Evolutionary conservation across 2,113 vertebrate species (phyloP).

Genomic region (Ascaphus truei): DNA sequence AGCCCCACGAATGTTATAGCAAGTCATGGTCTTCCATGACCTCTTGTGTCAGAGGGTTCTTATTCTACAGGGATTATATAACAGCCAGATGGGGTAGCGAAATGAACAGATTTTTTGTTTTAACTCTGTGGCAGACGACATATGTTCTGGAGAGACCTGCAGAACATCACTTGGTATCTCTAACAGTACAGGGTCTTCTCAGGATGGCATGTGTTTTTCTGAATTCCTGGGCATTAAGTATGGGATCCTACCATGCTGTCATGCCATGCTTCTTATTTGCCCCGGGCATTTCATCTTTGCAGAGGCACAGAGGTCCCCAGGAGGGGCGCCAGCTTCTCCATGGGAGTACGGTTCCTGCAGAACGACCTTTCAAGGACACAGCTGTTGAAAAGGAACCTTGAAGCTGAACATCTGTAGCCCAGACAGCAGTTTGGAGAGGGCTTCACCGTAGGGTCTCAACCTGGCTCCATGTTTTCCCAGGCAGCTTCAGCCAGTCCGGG

Average conservation of each 20-base stretch:
- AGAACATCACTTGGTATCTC: conserved; percentile 1
- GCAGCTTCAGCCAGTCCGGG: not conserved
- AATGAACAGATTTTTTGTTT: conserved; percentile 9
- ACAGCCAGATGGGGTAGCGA: conserved; percentile 9
- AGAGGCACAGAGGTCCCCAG: not conserved
- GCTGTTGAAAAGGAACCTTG: conserved; percentile 29
- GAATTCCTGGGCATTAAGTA: not conserved
- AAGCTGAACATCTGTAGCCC: conserved; percentile 31
- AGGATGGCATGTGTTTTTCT: too few relatives aligned
- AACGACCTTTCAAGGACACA: conserved; percentile 11
- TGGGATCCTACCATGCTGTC: not conserved
- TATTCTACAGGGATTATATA: not conserved
- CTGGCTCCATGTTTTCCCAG: not conserved
- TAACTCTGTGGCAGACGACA: not conserved
- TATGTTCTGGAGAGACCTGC: conserved; percentile 5
- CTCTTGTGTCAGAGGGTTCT: too few relatives aligned
- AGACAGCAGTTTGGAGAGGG: conserved; percentile 6
- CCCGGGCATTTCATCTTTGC: not conserved
- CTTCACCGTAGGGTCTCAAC: conserved; percentile 1
- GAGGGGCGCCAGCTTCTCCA: not conserved
- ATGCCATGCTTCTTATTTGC: not conserved
- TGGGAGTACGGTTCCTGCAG: not conserved
- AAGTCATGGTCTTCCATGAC: too few relatives aligned
- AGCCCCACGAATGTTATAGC: too few relatives aligned
- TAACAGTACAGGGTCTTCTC: conserved; percentile 10